Base-by-base conservation (phyloP, 2,797 vertebrate species). In the Acanthornis magna region DNA sequence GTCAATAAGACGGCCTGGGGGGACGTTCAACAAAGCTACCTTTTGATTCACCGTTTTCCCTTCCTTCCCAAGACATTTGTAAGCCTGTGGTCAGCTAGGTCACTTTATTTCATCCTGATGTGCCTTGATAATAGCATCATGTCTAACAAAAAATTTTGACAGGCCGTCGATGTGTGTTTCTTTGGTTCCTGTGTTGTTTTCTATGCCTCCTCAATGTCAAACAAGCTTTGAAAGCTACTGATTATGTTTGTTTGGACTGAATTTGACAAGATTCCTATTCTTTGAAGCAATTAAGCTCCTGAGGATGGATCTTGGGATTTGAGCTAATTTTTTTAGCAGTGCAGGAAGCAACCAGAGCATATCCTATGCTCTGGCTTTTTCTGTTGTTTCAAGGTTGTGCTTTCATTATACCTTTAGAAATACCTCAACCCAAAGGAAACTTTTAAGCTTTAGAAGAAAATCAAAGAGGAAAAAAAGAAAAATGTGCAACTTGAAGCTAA, bases 231-330 rank as follows among this genome's bases (percentile, higher is more conserved):
- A 98, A 99, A 98, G 98, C 97, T 97, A 95, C 98, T 98, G 98
- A 99, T 98, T 98, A 98, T 98, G 97, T 98, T 98, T 98, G 97
- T 98, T 98, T 98, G 97, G 96, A 97, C 97, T 97, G 97, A 97
- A 97, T 98, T 98, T 98, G 98, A 98, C 98, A 98, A 98, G 98
- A 98, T 98, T 98, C 98, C 97, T 98, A 94, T 98, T 98, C 98
- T 98, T 98, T 98, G 98, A 98, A 98, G 98, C 98, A 99, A 99
- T 99, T 99, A 99, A 98, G 97, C 98, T 98, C 98, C 96, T 96
- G 97, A 98, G 98, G 98, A 97, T 98, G 98, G 97, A 97, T 98
- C 98, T 98, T 97, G 97, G 96, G 97, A 98, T 98, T 97, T 97
- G 97, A 98, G 96, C 97, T 98, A 98, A 98, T 98, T 98, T 98